These are phyloP conservation scores for Pseudonaja textilis DNA, from an alignment of 2,113 vertebrate genomes.

Conservation along the genomic window DNA sequence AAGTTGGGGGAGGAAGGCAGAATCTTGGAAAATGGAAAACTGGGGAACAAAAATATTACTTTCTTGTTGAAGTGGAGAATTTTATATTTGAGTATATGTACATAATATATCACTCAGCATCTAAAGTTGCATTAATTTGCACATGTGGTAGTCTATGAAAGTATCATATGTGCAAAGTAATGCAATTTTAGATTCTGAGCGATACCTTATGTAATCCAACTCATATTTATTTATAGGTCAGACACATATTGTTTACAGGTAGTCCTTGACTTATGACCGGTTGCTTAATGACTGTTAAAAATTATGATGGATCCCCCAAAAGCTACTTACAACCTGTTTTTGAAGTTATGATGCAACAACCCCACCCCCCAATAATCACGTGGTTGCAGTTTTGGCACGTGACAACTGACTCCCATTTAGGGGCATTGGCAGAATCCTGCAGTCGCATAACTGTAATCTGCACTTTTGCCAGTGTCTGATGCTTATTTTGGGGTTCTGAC, in stretches of 20 bases:
- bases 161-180: background rate
- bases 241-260: background rate
- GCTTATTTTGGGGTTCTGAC: background rate
- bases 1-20: background rate
- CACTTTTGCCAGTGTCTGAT: background rate
- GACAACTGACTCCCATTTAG: background rate
- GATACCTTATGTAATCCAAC: background rate
- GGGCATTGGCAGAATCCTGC: background rate
- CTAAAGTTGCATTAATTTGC: background rate
- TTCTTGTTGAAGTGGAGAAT: background rate
- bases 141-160: background rate
- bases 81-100: background rate
- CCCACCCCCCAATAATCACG: background rate
- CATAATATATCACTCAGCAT: background rate
- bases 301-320: background rate
- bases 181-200: background rate
- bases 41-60: background rate
- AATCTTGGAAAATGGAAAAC: background rate
- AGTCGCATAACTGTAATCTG: background rate
- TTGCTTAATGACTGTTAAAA: background rate
- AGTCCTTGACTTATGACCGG: background rate
- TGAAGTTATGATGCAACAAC: background rate
- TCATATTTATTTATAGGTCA: background rate
- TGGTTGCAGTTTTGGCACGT: background rate
- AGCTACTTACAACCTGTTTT: background rate